phyloP scores from a whole-genome alignment of 2,797 vertebrate genomes.

The Spheniscus humboldti region DNA sequence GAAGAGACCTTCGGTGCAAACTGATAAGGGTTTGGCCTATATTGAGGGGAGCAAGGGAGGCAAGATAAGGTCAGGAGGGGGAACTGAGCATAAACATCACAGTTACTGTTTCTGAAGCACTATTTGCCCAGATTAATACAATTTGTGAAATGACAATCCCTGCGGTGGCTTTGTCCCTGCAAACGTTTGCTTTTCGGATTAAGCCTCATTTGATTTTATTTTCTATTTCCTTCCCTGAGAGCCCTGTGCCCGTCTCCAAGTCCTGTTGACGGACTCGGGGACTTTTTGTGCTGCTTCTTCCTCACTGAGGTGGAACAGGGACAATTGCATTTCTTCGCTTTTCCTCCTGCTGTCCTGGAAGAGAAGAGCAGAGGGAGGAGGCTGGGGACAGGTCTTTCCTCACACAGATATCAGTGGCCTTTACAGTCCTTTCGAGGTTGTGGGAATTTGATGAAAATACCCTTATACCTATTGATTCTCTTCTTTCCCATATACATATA shows the following conservation, averaged over 20 bases:
- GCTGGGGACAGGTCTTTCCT: background rate
- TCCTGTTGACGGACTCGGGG: background rate
- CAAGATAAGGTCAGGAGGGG: slow-evolving; percentile 29
- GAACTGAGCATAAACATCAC: slow-evolving; percentile 29
- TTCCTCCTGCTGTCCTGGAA: background rate
- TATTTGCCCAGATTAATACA: slow-evolving; percentile 70
- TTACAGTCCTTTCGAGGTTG: background rate
- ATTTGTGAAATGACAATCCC: slow-evolving; percentile 63
- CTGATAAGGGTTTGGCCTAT: slow-evolving; percentile 11
- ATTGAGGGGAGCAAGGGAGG: background rate
- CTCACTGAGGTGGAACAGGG: slow-evolving; percentile 28
- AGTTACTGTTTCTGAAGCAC: slow-evolving; percentile 46
- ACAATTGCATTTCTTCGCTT: slow-evolving; percentile 37
- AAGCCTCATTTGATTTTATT: slow-evolving; percentile 55
- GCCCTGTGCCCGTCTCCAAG: background rate
- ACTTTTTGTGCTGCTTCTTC: slow-evolving; percentile 11
- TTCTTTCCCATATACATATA: background rate
- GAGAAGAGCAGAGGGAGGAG: background rate
- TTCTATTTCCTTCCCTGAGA: slow-evolving; percentile 33
- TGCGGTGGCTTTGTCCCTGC: slow-evolving; percentile 45
- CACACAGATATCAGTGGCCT: background rate
- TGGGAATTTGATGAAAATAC: background rate
- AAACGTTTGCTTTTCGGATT: slow-evolving; percentile 66
- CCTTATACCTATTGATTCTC: background rate
- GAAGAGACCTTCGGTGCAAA: background rate